Conservation (phyloP, 2,113 vertebrate species). For the Piaya cayana region DNA sequence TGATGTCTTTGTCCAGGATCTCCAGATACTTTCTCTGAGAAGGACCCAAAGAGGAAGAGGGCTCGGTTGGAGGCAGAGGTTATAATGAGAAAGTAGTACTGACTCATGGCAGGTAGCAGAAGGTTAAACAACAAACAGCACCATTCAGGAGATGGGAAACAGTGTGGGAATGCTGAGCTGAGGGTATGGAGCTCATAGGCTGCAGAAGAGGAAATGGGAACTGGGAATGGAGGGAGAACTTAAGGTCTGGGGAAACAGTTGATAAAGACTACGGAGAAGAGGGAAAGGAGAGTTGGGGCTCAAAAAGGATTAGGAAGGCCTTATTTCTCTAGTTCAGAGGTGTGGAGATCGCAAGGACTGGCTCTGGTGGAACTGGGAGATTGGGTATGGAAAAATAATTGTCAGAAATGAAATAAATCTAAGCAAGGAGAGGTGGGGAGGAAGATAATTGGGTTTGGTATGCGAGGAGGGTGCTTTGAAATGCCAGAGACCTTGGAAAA, state of each 20-base stretch:
- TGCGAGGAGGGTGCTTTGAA: neutral
- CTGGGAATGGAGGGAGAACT: neutral
- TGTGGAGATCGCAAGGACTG: neutral
- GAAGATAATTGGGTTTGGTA: neutral
- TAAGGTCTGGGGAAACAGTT: neutral
- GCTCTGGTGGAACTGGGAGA: neutral
- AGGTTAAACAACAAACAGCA: neutral
- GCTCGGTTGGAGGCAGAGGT: neutral
- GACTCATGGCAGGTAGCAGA: neutral
- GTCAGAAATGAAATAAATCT: neutral
- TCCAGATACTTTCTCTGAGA: neutral
- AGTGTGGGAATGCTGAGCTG: neutral
- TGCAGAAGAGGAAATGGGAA: neutral
- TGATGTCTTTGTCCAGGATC: neutral
- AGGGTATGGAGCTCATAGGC: neutral
- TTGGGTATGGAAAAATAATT: neutral
- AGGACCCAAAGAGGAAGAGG: neutral
- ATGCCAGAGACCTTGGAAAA: neutral
- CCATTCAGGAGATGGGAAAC: neutral
- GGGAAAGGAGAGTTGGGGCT: neutral
- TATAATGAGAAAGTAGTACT: neutral
- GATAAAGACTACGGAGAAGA: neutral
- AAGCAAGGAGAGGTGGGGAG: neutral
- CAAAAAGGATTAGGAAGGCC: neutral
- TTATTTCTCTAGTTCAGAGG: neutral